Percentiles rank a stretch among this genome's conserved stretches.
These are phyloP conservation scores for Neopelma chrysocephalum DNA, from an alignment of 2,797 vertebrate species.

Conservation along the genomic window DNA sequence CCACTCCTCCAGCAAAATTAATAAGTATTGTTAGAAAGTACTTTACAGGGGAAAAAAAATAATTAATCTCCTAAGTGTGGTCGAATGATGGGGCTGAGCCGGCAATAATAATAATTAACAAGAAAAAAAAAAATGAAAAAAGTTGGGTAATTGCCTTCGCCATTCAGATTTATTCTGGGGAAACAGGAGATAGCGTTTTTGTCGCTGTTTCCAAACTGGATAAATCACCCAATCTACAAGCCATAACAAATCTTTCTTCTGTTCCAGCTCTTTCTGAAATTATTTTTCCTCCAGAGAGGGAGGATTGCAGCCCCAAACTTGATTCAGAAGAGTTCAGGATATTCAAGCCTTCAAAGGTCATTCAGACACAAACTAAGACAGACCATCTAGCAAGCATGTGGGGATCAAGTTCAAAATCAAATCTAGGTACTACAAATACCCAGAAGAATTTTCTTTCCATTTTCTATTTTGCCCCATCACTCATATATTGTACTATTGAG, in stretches of 20 bases:
- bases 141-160: conserved; percentile 44
- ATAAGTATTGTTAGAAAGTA: conserved; percentile 58
- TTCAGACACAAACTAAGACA: conserved; percentile 54
- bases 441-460: conserved; percentile 64
- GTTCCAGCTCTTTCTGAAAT: conserved; percentile 36
- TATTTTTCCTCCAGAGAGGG: conserved; percentile 35
- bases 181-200: neutral
- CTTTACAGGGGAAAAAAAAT: neutral
- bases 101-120: conserved; percentile 33
- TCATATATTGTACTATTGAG: conserved; percentile 51
- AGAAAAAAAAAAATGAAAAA: neutral
- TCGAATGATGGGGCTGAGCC: conserved; percentile 35
- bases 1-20: conserved; percentile 66
- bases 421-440: conserved; percentile 47
- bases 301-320: conserved; percentile 34
- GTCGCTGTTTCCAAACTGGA: conserved; percentile 48
- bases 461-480: conserved; percentile 60
- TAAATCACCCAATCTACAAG: conserved; percentile 48
- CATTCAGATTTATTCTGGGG: conserved; percentile 28
- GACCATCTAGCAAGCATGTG: neutral
- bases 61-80: conserved; percentile 18
- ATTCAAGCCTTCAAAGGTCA: conserved; percentile 38
- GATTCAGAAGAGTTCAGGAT: conserved; percentile 30
- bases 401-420: conserved; percentile 41
- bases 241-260: conserved; percentile 54